Evolutionary conservation across 2,113 vertebrate genomes (phyloP).

Genomic region (Platysteira castanea): DNA sequence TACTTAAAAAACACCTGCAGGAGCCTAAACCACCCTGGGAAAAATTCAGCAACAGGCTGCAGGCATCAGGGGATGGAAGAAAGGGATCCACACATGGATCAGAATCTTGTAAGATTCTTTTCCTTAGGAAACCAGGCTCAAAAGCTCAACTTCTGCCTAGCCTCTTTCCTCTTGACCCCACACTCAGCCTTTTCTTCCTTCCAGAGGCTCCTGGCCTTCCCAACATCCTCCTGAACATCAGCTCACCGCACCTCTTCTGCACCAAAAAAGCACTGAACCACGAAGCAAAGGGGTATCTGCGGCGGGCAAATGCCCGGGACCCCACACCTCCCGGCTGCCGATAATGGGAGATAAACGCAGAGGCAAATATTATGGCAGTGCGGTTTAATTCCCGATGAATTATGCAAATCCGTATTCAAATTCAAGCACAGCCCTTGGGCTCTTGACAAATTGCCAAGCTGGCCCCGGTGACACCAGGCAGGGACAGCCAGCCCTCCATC

Average conservation of each 20-base stretch:
- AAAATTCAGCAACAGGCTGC: rapidly evolving
- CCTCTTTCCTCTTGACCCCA: background rate
- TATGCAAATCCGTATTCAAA: conserved; percentile 41
- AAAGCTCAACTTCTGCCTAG: background rate
- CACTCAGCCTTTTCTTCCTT: background rate
- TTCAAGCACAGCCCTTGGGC: background rate
- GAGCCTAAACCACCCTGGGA: background rate
- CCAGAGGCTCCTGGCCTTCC: background rate
- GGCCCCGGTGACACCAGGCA: background rate
- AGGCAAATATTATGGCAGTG: background rate
- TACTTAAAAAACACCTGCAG: background rate
- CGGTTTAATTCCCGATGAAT: background rate
- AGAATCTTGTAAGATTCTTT: background rate
- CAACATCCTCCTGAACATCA: background rate
- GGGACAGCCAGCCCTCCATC: background rate
- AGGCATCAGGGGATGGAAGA: background rate
- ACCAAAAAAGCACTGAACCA: rapidly evolving
- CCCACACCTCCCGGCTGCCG: rapidly evolving
- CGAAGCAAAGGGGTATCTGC: background rate
- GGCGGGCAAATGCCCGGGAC: rapidly evolving
- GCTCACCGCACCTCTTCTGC: background rate
- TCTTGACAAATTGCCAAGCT: conserved; percentile 5
- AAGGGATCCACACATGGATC: background rate
- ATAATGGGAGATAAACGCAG: background rate
- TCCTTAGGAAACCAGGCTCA: background rate